Conservation (phyloP, 2,113 vertebrate genomes). For the Percopsis transmontana region DNA sequence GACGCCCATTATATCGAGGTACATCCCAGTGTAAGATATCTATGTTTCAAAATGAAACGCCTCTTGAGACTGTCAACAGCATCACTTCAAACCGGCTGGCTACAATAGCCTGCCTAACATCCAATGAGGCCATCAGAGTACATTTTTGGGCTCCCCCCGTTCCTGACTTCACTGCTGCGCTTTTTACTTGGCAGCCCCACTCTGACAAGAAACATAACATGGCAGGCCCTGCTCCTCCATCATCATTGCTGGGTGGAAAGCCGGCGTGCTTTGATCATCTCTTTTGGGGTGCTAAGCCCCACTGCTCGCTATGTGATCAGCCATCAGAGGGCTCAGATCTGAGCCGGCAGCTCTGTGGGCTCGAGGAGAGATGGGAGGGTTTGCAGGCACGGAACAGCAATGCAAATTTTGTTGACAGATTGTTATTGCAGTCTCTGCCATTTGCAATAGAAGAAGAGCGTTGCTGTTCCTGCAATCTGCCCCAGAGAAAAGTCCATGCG, state of each 20-base stretch:
- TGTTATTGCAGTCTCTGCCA: constrained; percentile 59
- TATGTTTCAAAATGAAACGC: not conserved
- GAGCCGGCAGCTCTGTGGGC: constrained; percentile 61
- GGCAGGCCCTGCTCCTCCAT: constrained; percentile 67
- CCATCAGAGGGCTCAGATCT: constrained; percentile 71
- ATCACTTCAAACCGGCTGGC: constrained; percentile 29
- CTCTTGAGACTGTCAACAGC: not conserved
- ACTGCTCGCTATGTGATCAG: constrained; percentile 71
- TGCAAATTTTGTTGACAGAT: constrained; percentile 77
- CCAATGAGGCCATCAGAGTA: constrained; percentile 31
- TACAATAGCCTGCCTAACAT: constrained; percentile 24
- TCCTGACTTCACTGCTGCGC: constrained; percentile 53
- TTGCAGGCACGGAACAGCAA: constrained; percentile 55
- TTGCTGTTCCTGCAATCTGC: constrained; percentile 41
- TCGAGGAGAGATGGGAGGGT: constrained; percentile 56
- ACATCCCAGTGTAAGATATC: not conserved
- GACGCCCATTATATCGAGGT: not conserved
- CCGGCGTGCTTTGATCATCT: constrained; percentile 76
- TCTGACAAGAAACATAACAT: constrained; percentile 72
- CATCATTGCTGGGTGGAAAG: constrained; percentile 62
- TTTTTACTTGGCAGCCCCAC: constrained; percentile 55
- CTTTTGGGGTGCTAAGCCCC: constrained; percentile 67
- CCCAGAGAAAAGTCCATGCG: constrained; percentile 36
- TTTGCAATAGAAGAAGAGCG: constrained; percentile 63
- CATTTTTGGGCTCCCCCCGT: constrained; percentile 49